A percentile compares a stretch with the other conserved stretches of the same genome.
Conservation (phyloP, 2,113 vertebrate species). For the Bettongia penicillata region DNA sequence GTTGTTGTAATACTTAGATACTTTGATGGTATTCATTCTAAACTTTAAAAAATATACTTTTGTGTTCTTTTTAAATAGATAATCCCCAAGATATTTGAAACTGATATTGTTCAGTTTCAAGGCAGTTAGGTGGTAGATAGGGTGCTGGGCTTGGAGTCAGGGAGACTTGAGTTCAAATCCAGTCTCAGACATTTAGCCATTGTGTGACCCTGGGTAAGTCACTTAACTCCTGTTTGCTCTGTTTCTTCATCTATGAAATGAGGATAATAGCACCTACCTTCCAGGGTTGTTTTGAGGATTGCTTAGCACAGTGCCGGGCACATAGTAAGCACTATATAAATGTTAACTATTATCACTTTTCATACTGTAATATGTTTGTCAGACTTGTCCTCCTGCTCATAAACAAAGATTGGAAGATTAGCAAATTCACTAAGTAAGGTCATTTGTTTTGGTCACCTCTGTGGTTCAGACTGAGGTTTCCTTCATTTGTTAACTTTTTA, state of each 20-base stretch:
- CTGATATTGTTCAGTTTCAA: not conserved
- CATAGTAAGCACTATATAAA: not conserved
- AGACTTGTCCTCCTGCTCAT: not conserved
- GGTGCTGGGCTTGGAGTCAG: not conserved
- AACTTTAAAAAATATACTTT: not conserved
- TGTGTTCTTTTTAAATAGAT: not conserved
- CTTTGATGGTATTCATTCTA: not conserved
- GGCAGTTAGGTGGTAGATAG: not conserved
- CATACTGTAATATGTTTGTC: not conserved
- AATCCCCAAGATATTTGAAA: not conserved
- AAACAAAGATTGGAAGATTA: conserved; percentile 17
- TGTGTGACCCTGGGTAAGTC: not conserved
- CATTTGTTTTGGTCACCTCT: not conserved
- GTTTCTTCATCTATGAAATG: not conserved
- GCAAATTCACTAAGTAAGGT: not conserved
- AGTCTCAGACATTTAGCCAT: not conserved
- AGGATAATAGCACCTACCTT: not conserved
- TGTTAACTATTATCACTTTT: not conserved
- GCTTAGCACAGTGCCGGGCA: not conserved
- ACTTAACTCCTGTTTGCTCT: not conserved
- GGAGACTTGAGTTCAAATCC: not conserved
- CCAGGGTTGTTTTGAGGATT: not conserved
- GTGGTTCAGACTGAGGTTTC: conserved; percentile 14
- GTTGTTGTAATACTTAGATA: not conserved
- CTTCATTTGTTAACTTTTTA: conserved; percentile 20